phyloP scores from a whole-genome alignment of 2,888 invertebrate genomes.

The Baronia brevicornis region DNA sequence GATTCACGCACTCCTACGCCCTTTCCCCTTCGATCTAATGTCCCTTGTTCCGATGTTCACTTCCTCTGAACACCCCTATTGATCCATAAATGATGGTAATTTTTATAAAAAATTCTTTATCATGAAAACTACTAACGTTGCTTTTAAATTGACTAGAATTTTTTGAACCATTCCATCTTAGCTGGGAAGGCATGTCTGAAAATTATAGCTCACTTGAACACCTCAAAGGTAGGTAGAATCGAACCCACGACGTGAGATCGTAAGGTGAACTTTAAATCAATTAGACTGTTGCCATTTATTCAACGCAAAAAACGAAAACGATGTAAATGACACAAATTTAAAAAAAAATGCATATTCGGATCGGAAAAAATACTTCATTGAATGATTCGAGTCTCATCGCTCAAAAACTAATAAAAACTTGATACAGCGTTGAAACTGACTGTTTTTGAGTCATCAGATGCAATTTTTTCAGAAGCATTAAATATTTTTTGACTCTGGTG shows the following conservation, averaged over 20 bases:
- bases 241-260: too few relatives aligned
- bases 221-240: too few relatives aligned
- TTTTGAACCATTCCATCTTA: too few relatives aligned
- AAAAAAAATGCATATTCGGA: too few relatives aligned
- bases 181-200: too few relatives aligned
- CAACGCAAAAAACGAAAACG: conserved; percentile 1
- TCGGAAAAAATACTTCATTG: too few relatives aligned
- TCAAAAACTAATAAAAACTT: conserved; percentile 7
- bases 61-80: conserved; percentile 12
- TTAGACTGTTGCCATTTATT: too few relatives aligned
- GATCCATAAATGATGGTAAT: conserved; percentile 8
- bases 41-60: conserved; percentile 25
- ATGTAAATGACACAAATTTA: conserved; percentile 6
- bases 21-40: conserved; percentile 16
- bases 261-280: too few relatives aligned
- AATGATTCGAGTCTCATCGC: neutral
- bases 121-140: neutral
- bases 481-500: too few relatives aligned
- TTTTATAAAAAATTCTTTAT: conserved; percentile 3
- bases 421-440: neutral
- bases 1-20: conserved; percentile 12
- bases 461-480: conserved; percentile 5
- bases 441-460: neutral
- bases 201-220: too few relatives aligned
- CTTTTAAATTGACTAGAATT: neutral